phyloP scores from a whole-genome alignment of 2,797 vertebrate genomes.

The Rhyacichthys aspro region DNA sequence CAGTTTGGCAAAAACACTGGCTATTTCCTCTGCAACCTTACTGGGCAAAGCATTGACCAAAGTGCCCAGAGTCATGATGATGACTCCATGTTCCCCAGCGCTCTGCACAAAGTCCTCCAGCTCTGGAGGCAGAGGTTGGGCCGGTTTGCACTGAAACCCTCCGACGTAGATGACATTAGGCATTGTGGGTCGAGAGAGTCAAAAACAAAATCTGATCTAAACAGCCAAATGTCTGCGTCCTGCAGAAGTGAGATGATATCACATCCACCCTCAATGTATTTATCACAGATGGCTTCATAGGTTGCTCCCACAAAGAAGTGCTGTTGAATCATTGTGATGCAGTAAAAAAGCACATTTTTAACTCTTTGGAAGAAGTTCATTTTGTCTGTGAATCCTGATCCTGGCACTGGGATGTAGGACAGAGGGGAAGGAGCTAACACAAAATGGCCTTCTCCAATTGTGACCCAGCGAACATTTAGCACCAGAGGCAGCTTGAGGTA shows the following conservation, averaged over 20 bases:
- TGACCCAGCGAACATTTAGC: slow-evolving; percentile 76
- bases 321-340: slow-evolving; percentile 51
- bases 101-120: slow-evolving; percentile 78
- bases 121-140: slow-evolving; percentile 69
- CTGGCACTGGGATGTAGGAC: slow-evolving; percentile 72
- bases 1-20: slow-evolving; percentile 68
- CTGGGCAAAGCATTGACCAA: slow-evolving; percentile 59
- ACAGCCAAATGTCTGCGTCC: slow-evolving; percentile 80
- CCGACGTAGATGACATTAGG: slow-evolving; percentile 80
- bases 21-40: slow-evolving; percentile 61
- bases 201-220: slow-evolving; percentile 81
- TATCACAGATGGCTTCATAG: slow-evolving; percentile 62
- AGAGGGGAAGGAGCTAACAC: slow-evolving; percentile 74
- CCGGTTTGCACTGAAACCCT: slow-evolving; percentile 79
- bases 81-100: slow-evolving; percentile 74
- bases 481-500: slow-evolving; percentile 75
- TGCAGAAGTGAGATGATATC: slow-evolving; percentile 67
- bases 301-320: slow-evolving; percentile 44
- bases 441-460: slow-evolving; percentile 73
- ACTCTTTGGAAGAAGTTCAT: slow-evolving; percentile 76
- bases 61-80: slow-evolving; percentile 80
- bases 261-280: slow-evolving; percentile 70
- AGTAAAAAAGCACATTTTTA: slow-evolving; percentile 67
- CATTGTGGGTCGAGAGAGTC: slow-evolving; percentile 82
- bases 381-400: slow-evolving; percentile 72